Conservation (phyloP, 1,140 invertebrate species). For the Odontomachus brunneus region DNA sequence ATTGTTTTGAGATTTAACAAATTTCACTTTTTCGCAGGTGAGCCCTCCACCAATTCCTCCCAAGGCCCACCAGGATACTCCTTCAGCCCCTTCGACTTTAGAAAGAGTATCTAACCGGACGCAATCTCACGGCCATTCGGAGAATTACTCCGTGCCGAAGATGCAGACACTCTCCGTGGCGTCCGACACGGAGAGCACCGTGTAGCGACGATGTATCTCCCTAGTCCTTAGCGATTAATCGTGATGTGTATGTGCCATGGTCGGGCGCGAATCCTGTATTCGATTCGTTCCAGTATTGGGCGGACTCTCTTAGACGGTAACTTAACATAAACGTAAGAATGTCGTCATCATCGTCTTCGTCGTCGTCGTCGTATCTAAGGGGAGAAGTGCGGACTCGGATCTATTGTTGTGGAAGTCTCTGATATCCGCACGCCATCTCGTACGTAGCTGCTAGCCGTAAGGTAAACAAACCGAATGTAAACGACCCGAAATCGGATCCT, state of each 20-base stretch:
- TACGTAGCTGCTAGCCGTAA: slow-evolving; percentile 19
- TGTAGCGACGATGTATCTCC: slow-evolving; percentile 77
- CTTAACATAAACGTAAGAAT: slow-evolving; percentile 39
- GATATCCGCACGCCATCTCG: slow-evolving; percentile 53
- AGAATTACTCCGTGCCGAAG: slow-evolving; percentile 87
- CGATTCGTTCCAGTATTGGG: slow-evolving; percentile 27
- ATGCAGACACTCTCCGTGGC: slow-evolving; percentile 83
- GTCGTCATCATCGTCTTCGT: slow-evolving; percentile 14
- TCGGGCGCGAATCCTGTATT: slow-evolving; percentile 46
- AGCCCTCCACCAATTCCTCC: slow-evolving; percentile 87
- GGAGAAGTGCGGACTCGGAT: neutral
- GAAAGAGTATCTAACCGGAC: slow-evolving; percentile 78
- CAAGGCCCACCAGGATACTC: slow-evolving; percentile 84
- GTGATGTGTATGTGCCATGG: slow-evolving; percentile 68
- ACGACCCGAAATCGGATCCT: slow-evolving; percentile 22
- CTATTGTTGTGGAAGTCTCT: slow-evolving; percentile 13
- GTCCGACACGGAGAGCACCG: slow-evolving; percentile 82
- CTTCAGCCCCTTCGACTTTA: slow-evolving; percentile 82
- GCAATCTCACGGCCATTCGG: slow-evolving; percentile 78
- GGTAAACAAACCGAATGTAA: slow-evolving; percentile 4
- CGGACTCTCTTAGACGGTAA: slow-evolving; percentile 30
- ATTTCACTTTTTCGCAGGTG: slow-evolving; percentile 67
- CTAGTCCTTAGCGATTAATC: slow-evolving; percentile 79
- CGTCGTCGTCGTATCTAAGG: slow-evolving; percentile 27
- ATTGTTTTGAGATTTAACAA: neutral